Evolutionary conservation across 2,797 vertebrate genomes (phyloP).

Genomic region (Fistularia tabacaria): DNA sequence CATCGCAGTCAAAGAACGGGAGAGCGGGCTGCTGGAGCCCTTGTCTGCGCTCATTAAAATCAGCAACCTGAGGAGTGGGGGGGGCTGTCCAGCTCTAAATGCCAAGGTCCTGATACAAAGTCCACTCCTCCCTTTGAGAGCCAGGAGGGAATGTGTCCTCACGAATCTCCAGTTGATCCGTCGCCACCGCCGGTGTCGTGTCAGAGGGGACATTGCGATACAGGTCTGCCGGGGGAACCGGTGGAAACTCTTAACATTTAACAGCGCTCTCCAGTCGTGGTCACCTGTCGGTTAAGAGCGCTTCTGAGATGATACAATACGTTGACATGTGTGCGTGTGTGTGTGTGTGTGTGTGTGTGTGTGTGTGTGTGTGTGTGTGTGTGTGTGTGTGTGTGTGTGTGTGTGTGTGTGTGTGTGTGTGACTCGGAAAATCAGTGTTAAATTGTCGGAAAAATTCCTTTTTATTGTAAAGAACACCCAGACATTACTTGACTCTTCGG

Average conservation of each 20-base stretch:
- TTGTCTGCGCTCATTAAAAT: constrained; percentile 42
- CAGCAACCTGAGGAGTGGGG: constrained; percentile 44
- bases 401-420: no score
- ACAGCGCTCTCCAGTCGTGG: constrained; percentile 23
- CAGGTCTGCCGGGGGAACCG: constrained; percentile 33
- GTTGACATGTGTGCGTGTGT: no score
- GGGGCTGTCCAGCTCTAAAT: constrained; percentile 54
- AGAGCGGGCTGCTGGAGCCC: constrained; percentile 29
- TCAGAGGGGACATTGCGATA: constrained; percentile 49
- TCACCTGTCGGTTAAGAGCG: constrained; percentile 34
- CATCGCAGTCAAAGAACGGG: constrained; percentile 15
- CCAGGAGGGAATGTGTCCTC: constrained; percentile 6
- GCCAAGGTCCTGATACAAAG: constrained; percentile 27
- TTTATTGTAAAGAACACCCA: no score
- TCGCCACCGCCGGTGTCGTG: constrained; percentile 39
- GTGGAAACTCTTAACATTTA: constrained; percentile 42
- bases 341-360: no score
- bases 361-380: no score
- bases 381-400: no score
- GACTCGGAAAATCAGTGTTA: no score
- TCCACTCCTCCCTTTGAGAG: constrained; percentile 25
- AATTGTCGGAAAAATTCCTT: no score
- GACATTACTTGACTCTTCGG: no score
- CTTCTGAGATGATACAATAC: background rate
- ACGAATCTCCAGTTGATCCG: constrained; percentile 22